Base-by-base conservation (phyloP, 2,797 vertebrate species). In the Paedocypris micromegethes region DNA sequence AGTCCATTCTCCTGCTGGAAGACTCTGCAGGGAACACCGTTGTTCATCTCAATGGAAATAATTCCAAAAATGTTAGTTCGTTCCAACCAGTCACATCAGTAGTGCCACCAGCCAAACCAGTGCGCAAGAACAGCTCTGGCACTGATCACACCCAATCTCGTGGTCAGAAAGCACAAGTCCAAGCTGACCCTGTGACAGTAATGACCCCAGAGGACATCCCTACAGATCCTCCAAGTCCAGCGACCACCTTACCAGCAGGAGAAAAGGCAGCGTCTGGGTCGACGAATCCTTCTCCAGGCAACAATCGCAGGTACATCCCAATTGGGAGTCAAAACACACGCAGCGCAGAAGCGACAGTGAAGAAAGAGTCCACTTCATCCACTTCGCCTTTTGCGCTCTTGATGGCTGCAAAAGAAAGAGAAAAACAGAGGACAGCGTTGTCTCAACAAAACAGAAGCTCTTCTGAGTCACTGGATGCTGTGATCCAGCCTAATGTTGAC, bases 371-470 rank as follows among this genome's bases (percentile, higher is more conserved):
- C 23, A 23, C 23, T 23, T 23, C 71, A 43, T 62, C 74, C 37
- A 58, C 85, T 2, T 91, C 90, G 23, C 90, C 90, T 0, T 46
- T 91, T 9, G 83, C 86, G 72, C 87, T 91, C n/a, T 70, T 91
- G 51, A 80, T 75, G 82, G 90, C 89, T 1, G 89, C 90, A 38
- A 90, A 91, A 69, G 77, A 91, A 66, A 78, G 90, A 77, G 87
- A 90, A 0, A 87, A 83, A 62, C 76, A 87, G 2, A 84, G 73
- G 72, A 41, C 51, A 0, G n/a, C 5, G 62, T 41, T 82, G 47
- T 86, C 83, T 0, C 79, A 63, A 2, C 77, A 87, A 74, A 81
- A 78, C 2, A 83, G 59, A 60, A 68, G 54, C 58, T 77, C 78
- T 5, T 8, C n/a, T 42, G 79, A 86, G 8, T 75, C 59, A 6